These are phyloP conservation scores for Brachyhypopomus gauderio DNA, from an alignment of 2,113 vertebrate genomes.

Conservation along the genomic window DNA sequence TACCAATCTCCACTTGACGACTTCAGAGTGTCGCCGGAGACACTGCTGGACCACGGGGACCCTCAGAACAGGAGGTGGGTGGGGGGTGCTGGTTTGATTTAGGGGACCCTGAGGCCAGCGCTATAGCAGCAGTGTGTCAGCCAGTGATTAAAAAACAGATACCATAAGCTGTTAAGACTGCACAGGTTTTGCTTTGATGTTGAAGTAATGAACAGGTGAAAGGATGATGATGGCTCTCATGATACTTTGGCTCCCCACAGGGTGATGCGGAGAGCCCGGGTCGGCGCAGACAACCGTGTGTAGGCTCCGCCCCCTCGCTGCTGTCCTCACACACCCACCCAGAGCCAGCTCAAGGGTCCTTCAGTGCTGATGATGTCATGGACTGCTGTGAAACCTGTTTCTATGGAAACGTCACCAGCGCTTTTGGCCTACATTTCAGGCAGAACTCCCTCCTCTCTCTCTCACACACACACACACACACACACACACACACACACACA, in stretches of 20 bases:
- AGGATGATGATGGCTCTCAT: neutral
- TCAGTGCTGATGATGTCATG: conserved; percentile 81
- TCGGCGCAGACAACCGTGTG: conserved; percentile 93
- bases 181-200: neutral
- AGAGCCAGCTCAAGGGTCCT: conserved; percentile 63
- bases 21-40: conserved; percentile 88
- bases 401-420: conserved; percentile 84
- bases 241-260: conserved; percentile 67
- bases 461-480: conserved; percentile 34
- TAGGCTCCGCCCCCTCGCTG: conserved; percentile 67
- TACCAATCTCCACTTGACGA: conserved; percentile 94
- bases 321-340: conserved; percentile 18
- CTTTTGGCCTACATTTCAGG: conserved; percentile 90
- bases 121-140: too few relatives aligned
- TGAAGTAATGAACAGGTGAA: neutral
- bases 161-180: too few relatives aligned
- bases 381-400: conserved; percentile 87
- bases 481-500: too few relatives aligned
- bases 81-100: neutral
- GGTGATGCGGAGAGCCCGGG: conserved; percentile 84
- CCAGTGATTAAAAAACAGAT: too few relatives aligned
- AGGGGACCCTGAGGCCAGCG: too few relatives aligned
- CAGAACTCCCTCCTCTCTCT: conserved; percentile 76
- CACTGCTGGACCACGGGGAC: conserved; percentile 87
- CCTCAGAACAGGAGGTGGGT: conserved; percentile 84